phyloP scores from a whole-genome alignment of 2,888 invertebrate species.

The Ophioninae sp. region DNA sequence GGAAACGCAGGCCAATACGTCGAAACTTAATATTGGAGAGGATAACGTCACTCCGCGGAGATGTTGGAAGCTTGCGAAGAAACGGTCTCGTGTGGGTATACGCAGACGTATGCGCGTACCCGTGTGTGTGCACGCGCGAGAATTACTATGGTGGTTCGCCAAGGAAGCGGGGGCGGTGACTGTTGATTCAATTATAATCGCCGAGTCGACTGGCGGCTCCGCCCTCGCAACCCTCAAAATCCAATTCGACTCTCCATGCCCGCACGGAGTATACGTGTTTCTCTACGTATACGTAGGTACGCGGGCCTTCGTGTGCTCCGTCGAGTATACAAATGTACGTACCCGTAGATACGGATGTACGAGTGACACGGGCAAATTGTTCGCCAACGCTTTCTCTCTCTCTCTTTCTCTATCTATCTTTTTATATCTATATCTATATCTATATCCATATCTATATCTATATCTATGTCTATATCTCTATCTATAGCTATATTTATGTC shows the following conservation, averaged over 20 bases:
- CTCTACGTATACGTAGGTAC: constrained; percentile 10
- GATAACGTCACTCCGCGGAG: background rate
- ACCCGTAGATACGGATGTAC: constrained; percentile 16
- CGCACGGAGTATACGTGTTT: constrained; percentile 43
- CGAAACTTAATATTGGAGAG: background rate
- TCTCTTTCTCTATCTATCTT: constrained; percentile 18
- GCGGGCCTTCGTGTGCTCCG: background rate
- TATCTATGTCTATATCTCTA: background rate
- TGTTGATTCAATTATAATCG: constrained; percentile 80
- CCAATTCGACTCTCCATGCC: constrained; percentile 72
- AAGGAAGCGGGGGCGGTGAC: constrained; percentile 76
- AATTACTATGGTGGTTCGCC: constrained; percentile 55
- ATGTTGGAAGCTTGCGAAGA: constrained; percentile 4
- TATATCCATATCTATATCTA: too few species aligned
- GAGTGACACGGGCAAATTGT: constrained; percentile 28
- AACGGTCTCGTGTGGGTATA: background rate
- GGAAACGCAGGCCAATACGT: too few species aligned
- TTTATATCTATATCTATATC: background rate
- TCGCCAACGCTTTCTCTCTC: constrained; percentile 28
- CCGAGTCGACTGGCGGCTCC: constrained; percentile 74
- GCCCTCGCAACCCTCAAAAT: constrained; percentile 74
- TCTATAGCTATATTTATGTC: too few species aligned
- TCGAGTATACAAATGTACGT: constrained; percentile 19
- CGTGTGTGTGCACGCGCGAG: background rate
- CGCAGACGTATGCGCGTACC: background rate